Conservation (phyloP, 2,797 vertebrate genomes). For the Gallirallus australis region DNA sequence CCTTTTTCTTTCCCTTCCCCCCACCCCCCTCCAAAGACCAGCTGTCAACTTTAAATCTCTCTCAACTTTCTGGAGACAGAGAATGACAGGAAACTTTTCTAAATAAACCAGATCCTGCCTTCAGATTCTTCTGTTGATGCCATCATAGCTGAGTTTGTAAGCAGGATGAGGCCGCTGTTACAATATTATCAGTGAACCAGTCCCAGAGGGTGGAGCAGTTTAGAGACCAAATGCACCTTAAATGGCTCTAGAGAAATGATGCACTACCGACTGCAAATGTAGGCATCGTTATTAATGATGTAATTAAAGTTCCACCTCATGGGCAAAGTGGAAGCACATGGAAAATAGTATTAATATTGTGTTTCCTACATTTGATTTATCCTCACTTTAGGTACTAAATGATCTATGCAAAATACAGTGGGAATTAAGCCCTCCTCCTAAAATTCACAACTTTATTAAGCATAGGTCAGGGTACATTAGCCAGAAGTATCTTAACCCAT, state of each 20-base stretch:
- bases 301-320: slow-evolving; percentile 74
- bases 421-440: slow-evolving; percentile 50
- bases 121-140: slow-evolving; percentile 32
- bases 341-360: slow-evolving; percentile 69
- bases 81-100: background rate
- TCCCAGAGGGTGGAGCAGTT: slow-evolving; percentile 70
- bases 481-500: slow-evolving; percentile 24
- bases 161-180: slow-evolving; percentile 42
- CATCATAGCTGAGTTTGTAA: background rate
- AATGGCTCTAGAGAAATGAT: slow-evolving; percentile 61
- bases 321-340: slow-evolving; percentile 46
- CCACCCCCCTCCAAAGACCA: background rate
- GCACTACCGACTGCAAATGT: slow-evolving; percentile 38
- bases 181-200: slow-evolving; percentile 31
- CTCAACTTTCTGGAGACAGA: background rate
- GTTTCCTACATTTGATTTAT: slow-evolving; percentile 57
- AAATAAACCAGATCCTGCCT: background rate
- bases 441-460: slow-evolving; percentile 43
- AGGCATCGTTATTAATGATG: slow-evolving; percentile 72
- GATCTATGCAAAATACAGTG: slow-evolving; percentile 56
- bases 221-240: slow-evolving; percentile 66
- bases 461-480: slow-evolving; percentile 8
- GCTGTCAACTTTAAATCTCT: background rate
- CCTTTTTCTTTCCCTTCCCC: too few species aligned
- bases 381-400: slow-evolving; percentile 50